These are phyloP conservation scores for Gila orcuttii DNA, from an alignment of 2,113 vertebrate species.

Conservation along the genomic window DNA sequence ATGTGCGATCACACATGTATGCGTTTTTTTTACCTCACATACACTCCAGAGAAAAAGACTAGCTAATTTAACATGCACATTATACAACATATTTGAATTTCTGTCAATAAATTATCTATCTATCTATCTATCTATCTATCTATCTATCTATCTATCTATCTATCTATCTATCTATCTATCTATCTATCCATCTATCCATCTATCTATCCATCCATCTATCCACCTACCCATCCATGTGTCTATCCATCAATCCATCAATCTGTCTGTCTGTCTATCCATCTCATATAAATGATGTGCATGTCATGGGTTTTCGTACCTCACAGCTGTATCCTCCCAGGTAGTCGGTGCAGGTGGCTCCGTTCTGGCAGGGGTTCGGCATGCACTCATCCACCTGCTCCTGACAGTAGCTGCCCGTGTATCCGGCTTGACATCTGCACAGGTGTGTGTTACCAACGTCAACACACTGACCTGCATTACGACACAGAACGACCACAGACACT, in stretches of 20 bases:
- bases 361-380: conserved; percentile 92
- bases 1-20: not conserved
- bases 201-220: fast-evolving
- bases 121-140: too few relatives aligned
- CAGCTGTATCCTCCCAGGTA: conserved; percentile 94
- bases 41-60: too few relatives aligned
- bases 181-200: fast-evolving
- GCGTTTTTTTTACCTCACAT: not conserved
- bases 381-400: conserved; percentile 97
- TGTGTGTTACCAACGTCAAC: conserved; percentile 87
- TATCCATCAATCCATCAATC: too few relatives aligned
- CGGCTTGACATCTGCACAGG: conserved; percentile 90
- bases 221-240: fast-evolving
- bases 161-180: too few relatives aligned
- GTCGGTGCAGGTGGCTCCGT: conserved; percentile 92
- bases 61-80: too few relatives aligned
- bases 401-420: conserved; percentile 96
- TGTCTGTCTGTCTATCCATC: too few relatives aligned
- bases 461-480: conserved; percentile 88
- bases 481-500: conserved; percentile 81
- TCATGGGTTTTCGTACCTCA: conserved; percentile 74
- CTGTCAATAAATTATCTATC: too few relatives aligned
- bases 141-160: too few relatives aligned
- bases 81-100: too few relatives aligned
- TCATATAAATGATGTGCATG: not conserved